These are phyloP conservation scores for Oxycera nigricornis DNA, from an alignment of 2,888 invertebrate species.

Conservation along the genomic window DNA sequence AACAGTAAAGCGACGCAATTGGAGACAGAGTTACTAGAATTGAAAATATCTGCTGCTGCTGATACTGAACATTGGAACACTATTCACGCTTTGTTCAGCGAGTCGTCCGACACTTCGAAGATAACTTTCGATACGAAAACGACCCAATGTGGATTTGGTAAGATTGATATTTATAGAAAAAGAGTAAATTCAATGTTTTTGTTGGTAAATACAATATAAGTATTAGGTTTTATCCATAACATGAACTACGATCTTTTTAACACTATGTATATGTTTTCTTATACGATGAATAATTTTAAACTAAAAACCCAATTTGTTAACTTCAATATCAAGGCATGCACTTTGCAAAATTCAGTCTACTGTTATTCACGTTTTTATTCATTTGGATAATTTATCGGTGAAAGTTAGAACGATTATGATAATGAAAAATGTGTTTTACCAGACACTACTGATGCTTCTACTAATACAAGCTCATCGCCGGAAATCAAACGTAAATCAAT, in stretches of 20 bases:
- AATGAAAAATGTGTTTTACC: constrained; percentile 29
- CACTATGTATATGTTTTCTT: too few relatives aligned
- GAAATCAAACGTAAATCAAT: too few relatives aligned
- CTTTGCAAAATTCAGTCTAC: too few relatives aligned
- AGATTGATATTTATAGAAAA: too few relatives aligned
- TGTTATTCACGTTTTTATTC: too few relatives aligned
- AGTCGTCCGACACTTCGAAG: not conserved
- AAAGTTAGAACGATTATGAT: not conserved
- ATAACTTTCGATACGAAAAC: not conserved
- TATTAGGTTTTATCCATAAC: too few relatives aligned
- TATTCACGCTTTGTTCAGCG: constrained; percentile 56
- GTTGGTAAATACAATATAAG: too few relatives aligned
- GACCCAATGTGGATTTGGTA: not conserved
- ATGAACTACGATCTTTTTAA: too few relatives aligned
- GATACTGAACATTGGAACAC: constrained; percentile 60
- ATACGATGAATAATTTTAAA: too few relatives aligned
- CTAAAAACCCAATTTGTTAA: too few relatives aligned
- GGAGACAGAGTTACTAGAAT: constrained; percentile 53
- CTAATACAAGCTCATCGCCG: constrained; percentile 52
- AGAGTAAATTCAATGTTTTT: too few relatives aligned
- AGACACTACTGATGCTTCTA: constrained; percentile 54
- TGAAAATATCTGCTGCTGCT: constrained; percentile 54
- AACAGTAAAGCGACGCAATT: constrained; percentile 52
- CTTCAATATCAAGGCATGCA: too few relatives aligned
- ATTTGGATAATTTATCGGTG: not conserved